phyloP scores from a whole-genome alignment of 37 sponge, comb jelly and placozoan species.

The Lycopodina hypogea region DNA sequence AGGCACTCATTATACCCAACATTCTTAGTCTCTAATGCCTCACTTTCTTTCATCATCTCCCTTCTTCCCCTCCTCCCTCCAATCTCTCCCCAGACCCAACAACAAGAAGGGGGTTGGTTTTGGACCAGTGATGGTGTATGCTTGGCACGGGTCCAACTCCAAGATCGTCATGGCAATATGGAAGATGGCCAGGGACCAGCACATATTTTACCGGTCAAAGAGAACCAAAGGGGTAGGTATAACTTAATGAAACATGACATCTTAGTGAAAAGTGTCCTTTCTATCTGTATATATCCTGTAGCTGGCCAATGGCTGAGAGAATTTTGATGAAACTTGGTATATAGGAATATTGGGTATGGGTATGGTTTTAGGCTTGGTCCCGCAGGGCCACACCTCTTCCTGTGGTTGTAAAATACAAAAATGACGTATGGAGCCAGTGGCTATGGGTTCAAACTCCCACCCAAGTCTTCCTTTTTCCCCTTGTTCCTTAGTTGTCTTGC shows the following conservation, averaged over 20 bases:
- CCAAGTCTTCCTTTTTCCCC: neutral
- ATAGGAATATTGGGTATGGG: no score
- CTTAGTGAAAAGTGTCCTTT: neutral
- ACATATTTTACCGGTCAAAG: slow-evolving; percentile 60
- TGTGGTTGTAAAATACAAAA: no score
- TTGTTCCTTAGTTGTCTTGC: no score
- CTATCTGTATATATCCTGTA: no score
- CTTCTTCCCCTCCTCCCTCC: neutral
- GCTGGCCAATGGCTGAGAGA: no score
- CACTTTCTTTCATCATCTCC: neutral
- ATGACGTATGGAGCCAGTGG: no score
- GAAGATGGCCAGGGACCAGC: slow-evolving; percentile 80
- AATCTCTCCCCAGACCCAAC: slow-evolving; percentile 12
- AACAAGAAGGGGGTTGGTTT: slow-evolving; percentile 14
- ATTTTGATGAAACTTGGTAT: no score
- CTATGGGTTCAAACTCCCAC: no score
- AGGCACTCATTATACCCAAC: neutral
- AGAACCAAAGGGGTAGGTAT: slow-evolving; percentile 25
- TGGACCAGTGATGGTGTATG: slow-evolving; percentile 23
- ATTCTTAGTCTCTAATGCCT: neutral
- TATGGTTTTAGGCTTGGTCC: no score
- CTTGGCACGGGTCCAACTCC: slow-evolving; percentile 51
- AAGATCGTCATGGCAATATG: slow-evolving; percentile 64
- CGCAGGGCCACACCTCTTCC: no score
- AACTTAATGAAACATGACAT: neutral